These are phyloP conservation scores for Darevskia nairensis DNA, from an alignment of 2,797 vertebrate genomes.

Conservation along the genomic window DNA sequence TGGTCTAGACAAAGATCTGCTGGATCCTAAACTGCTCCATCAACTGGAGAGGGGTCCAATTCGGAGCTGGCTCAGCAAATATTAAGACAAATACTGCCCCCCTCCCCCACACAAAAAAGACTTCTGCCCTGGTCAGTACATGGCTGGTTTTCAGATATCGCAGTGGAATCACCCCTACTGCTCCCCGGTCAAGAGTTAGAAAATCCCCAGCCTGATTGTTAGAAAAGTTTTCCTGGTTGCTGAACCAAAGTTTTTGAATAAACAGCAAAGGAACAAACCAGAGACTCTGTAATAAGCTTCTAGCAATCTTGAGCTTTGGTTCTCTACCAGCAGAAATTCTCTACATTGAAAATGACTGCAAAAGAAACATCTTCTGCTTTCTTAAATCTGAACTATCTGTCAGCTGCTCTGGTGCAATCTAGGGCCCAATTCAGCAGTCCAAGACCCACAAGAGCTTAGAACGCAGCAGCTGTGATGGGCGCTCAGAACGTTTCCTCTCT, in stretches of 20 bases:
- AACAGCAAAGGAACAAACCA: slow-evolving; percentile 31
- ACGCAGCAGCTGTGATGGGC: neutral
- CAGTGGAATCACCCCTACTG: no score
- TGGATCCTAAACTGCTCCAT: no score
- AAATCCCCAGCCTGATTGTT: no score
- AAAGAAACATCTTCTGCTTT: neutral
- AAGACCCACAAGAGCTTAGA: slow-evolving; percentile 26
- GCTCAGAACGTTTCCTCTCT: slow-evolving; percentile 14
- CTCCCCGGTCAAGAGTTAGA: neutral
- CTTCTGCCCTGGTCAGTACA: no score
- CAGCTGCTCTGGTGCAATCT: no score
- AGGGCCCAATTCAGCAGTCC: neutral
- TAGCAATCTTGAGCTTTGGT: neutral
- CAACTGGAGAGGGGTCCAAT: no score
- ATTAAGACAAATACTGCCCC: no score
- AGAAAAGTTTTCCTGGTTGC: neutral
- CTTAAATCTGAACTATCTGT: neutral
- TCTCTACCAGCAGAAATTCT: neutral
- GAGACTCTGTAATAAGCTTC: slow-evolving; percentile 16
- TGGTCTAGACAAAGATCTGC: no score
- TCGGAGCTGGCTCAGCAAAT: no score
- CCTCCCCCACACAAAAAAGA: no score
- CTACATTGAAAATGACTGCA: neutral
- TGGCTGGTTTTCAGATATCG: no score
- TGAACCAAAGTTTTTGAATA: slow-evolving; percentile 2